Evolutionary conservation across 2,797 vertebrate genomes (phyloP), one percentile per base, ranked within the genome.

Genomic region (Loriculus beryllinus): DNA sequence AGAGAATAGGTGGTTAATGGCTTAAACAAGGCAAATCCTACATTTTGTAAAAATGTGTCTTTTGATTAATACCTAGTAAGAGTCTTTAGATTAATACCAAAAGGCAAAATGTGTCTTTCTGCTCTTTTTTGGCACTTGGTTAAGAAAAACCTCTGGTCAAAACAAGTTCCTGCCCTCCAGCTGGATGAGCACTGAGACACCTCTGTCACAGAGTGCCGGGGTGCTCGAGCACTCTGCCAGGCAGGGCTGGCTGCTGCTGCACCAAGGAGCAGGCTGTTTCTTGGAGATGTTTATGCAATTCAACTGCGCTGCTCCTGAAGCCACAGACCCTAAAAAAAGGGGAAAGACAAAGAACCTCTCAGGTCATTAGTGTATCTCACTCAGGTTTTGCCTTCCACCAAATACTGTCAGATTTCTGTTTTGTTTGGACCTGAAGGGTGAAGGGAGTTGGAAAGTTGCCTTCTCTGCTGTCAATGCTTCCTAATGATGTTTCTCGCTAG

Each of bases 241-340:
- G 78, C 64, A 78, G 91, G 62, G 26, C 69, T 74, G 67, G n/a
- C 72, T 72, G 59, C 49, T 40, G 7, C 86, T 57, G 48, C 2
- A 10, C 77, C 92, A 92, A 83, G 63, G 59, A 95, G 47, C 86
- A 77, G 42, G 7, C 86, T 56, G 29, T 42, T 95, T 94, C 95
- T 91, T 92, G 93, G 92, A 93, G 95, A 86, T 72, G 85, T 90
- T 92, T 93, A 75, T 72, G 84, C 69, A 87, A 25, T 52, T 92
- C 75, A 89, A 20, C 48, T 43, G 29, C 35, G 37, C 65, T 90
- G 65, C 84, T 96, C 71, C 60, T 72, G 62, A 56, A 93, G 70
- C 67, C 71, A 81, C 48, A 90, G 62, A 76, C 48, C 31, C 23
- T 78, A 31, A 37, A 33, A 11, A n/a, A 9, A 14, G 7, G 35